These are phyloP conservation scores for Symphodus melops DNA, from an alignment of 2,113 vertebrate genomes.

Conservation along the genomic window DNA sequence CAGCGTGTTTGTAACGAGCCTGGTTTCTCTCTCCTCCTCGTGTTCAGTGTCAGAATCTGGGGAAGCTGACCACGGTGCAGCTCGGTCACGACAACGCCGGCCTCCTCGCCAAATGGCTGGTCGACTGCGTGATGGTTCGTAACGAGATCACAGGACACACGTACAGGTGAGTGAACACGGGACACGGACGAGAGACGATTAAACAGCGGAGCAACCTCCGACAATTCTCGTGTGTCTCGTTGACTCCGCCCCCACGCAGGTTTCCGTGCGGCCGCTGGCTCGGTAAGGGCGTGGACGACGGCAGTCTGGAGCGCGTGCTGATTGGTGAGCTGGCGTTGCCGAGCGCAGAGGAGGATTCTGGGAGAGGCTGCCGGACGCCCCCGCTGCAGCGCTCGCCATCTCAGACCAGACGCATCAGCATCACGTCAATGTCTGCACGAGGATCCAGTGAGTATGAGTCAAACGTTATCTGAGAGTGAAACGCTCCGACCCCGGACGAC, in stretches of 20 bases:
- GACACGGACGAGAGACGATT: neutral
- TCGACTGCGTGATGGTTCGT: slow-evolving; percentile 96
- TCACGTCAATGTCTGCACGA: slow-evolving; percentile 87
- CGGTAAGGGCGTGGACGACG: slow-evolving; percentile 92
- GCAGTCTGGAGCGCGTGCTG: slow-evolving; percentile 92
- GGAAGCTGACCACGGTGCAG: slow-evolving; percentile 93
- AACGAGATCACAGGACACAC: slow-evolving; percentile 97
- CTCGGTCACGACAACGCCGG: slow-evolving; percentile 96
- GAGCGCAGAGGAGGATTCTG: slow-evolving; percentile 84
- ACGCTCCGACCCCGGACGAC: too few species aligned
- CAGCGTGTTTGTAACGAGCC: too few species aligned
- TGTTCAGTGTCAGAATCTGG: slow-evolving; percentile 93
- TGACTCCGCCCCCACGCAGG: slow-evolving; percentile 69
- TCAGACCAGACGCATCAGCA: slow-evolving; percentile 84
- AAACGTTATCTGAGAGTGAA: too few species aligned
- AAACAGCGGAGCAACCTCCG: neutral
- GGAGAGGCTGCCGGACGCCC: slow-evolving; percentile 88
- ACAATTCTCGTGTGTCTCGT: too few species aligned
- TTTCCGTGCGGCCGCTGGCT: slow-evolving; percentile 95
- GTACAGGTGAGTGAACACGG: slow-evolving; percentile 85
- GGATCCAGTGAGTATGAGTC: slow-evolving; percentile 85
- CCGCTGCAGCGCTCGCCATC: slow-evolving; percentile 91
- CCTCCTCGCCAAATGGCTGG: slow-evolving; percentile 94
- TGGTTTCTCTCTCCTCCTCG: neutral
- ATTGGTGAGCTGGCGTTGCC: slow-evolving; percentile 89